Evolutionary conservation across 2,113 vertebrate species (phyloP).

Genomic region (Cercopithecus mona): DNA sequence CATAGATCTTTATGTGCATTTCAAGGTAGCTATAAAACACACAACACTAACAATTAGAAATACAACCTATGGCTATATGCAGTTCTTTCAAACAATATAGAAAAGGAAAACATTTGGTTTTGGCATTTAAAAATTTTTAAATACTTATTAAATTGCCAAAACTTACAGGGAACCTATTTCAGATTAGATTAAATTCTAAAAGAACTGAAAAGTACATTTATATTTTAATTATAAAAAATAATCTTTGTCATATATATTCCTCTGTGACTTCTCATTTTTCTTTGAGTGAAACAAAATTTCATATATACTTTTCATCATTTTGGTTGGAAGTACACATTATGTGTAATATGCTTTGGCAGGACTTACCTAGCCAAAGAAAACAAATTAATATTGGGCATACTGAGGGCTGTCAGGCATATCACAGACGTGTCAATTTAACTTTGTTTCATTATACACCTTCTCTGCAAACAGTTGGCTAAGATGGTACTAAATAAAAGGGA

Average conservation of each 20-base stretch:
- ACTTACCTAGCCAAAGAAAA: constrained; percentile 87
- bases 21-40: constrained; percentile 28
- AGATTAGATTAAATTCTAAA: constrained; percentile 19
- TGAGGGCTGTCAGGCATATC: constrained; percentile 85
- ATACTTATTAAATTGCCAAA: constrained; percentile 8
- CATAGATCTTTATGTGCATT: constrained; percentile 22
- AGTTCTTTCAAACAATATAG: background rate
- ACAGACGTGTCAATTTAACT: constrained; percentile 84
- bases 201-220: constrained; percentile 44
- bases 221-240: constrained; percentile 56
- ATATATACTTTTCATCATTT: constrained; percentile 80
- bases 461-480: constrained; percentile 83
- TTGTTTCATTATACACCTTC: constrained; percentile 81
- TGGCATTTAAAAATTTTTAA: constrained; percentile 25
- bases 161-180: background rate
- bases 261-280: constrained; percentile 67
- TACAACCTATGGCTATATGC: background rate
- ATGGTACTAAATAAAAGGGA: constrained; percentile 75
- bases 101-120: background rate
- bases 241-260: background rate
- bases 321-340: constrained; percentile 83
- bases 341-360: constrained; percentile 84
- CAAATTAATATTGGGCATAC: constrained; percentile 87
- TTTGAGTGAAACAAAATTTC: constrained; percentile 65
- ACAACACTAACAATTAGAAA: background rate